Percentiles rank a stretch among this genome's conserved stretches.
Conservation (phyloP, 2,888 invertebrate species). For the Sycophila texana region DNA sequence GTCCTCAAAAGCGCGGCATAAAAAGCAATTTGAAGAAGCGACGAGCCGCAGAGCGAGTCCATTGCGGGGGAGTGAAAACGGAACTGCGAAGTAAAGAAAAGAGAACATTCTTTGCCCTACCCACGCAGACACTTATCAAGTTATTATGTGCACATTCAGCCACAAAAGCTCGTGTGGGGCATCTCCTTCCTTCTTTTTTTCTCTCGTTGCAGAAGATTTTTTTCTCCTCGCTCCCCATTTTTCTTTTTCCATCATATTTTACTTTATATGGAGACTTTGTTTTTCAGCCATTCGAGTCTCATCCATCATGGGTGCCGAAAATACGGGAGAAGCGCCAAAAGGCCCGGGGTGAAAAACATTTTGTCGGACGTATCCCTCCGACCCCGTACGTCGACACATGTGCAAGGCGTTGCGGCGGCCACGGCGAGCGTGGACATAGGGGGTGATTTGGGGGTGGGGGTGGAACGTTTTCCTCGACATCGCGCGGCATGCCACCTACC, state of each 20-base stretch:
- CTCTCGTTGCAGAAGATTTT: background rate
- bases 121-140: background rate
- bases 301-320: conserved; percentile 26
- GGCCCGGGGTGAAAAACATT: conserved; percentile 8
- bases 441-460: background rate
- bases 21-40: conserved; percentile 31
- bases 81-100: background rate
- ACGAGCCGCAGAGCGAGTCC: background rate
- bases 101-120: background rate
- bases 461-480: background rate
- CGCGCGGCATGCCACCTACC: background rate
- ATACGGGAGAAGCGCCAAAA: conserved; percentile 15
- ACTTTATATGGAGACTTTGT: conserved; percentile 36
- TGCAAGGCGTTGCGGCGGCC: background rate
- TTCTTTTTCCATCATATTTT: background rate
- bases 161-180: background rate
- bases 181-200: background rate
- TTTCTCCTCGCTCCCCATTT: background rate
- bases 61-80: background rate
- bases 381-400: background rate
- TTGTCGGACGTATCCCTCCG: background rate
- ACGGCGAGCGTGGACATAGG: background rate
- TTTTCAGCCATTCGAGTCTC: background rate
- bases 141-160: no score
- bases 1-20: conserved; percentile 10